Base-by-base conservation (phyloP, 2,113 vertebrate species). In the Melanerpes formicivorus region DNA sequence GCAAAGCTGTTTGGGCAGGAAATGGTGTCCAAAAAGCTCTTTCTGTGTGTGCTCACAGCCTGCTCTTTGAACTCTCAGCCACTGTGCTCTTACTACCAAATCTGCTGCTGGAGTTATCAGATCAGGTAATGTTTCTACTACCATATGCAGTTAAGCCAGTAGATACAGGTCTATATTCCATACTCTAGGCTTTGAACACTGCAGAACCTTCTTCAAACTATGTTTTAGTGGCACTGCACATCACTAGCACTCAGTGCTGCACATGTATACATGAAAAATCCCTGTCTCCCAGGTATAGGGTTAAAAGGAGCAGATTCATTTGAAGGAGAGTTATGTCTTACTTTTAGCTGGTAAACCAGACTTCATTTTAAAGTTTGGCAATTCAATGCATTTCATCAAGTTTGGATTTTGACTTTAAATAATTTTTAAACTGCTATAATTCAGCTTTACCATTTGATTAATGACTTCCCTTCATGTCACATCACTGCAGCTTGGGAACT, bases 261-360 rank as follows among this genome's bases (percentile, higher is more conserved):
- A 29, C 30, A n/a, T 0, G 3, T 3, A 6, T 1, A 52, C 13
- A 8, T 8, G 3, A n/a, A 40, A 79, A 81, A 42, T 32, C 25
- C 37, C 42, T 18, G 19, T 30, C 29, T 84, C 42, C 18, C 58
- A 11, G 2, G 8, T 52, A 71, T 22, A 56, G 23, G 48, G 23
- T 55, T 84, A 34, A 63, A 72, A 77, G 30, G 44, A 71, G 2
- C 10, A 1, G n/a, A 64, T 60, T 78, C 1, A 34, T 81, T 84
- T 67, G 3, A 4, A 74, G 11, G 26, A 70, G 52, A 10, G 37
- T 64, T 87, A 54, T 9, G 17, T 3, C 22, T 84, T 25, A 62
- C 6, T 79, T 62, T 55, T 27, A 54, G 17, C 26, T 32, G 4
- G 15, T 19, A 82, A 86, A 79, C 40, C 11, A 75, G 48, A 27